A percentile compares a stretch with the other conserved stretches of the same genome.
These are phyloP conservation scores for Archegozetes longisetosus DNA, from an alignment of 1,140 invertebrate genomes.

Conservation along the genomic window DNA sequence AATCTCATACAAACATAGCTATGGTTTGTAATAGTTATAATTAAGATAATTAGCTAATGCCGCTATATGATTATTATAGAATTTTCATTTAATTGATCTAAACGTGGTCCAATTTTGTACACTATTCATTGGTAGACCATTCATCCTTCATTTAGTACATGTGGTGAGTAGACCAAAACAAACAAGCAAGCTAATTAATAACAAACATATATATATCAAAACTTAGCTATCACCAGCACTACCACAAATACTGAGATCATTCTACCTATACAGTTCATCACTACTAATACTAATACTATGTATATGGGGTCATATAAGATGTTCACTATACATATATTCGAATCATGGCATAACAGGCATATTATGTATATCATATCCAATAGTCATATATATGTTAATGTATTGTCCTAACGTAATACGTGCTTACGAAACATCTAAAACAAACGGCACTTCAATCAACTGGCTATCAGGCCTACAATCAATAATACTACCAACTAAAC, in stretches of 20 bases:
- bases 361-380: conserved; percentile 16
- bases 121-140: conserved; percentile 54
- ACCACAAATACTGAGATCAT: neutral
- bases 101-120: conserved; percentile 66
- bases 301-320: neutral
- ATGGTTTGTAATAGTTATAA: conserved; percentile 45
- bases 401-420: conserved; percentile 16
- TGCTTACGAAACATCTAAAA: conserved; percentile 7
- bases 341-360: conserved; percentile 11
- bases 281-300: conserved; percentile 6
- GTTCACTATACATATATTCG: conserved; percentile 3
- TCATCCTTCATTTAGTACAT: conserved; percentile 50
- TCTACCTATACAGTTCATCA: conserved; percentile 4
- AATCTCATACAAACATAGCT: conserved; percentile 69
- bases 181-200: conserved; percentile 7
- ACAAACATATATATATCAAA: neutral
- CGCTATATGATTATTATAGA: conserved; percentile 45
- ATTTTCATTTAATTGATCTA: conserved; percentile 82
- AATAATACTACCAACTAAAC: conserved; percentile 10
- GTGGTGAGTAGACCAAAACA: conserved; percentile 10
- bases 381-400: conserved; percentile 16
- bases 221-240: conserved; percentile 3
- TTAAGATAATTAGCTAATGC: neutral
- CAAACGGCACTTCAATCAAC: neutral
- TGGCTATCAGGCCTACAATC: neutral